A percentile compares a stretch with the other conserved stretches of the same genome.
Evolutionary conservation across 1,140 invertebrate genomes (phyloP).

Genomic region (Ceratoteleas bidentatus): DNA sequence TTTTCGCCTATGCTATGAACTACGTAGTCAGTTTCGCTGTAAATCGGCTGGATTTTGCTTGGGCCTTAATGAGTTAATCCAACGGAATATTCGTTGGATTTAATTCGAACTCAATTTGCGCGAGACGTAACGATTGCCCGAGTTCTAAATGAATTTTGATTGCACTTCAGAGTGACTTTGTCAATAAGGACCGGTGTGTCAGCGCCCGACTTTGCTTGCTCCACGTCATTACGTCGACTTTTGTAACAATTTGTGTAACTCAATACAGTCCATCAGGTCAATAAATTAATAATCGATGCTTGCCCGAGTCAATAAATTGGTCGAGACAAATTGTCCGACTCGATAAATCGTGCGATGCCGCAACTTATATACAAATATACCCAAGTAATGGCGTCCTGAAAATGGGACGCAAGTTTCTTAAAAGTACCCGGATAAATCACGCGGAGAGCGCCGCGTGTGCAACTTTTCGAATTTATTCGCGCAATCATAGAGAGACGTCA

Average conservation of each 20-base stretch:
- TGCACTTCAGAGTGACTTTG: slow-evolving; percentile 21
- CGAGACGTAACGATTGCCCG: too few relatives aligned
- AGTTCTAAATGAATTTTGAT: slow-evolving; percentile 25
- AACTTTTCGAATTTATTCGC: slow-evolving; percentile 24
- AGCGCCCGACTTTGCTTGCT: slow-evolving; percentile 20
- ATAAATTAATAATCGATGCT: slow-evolving; percentile 40
- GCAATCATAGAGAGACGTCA: slow-evolving; percentile 1
- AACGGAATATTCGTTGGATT: too few relatives aligned
- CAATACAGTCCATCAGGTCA: slow-evolving; percentile 19
- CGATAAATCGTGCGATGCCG: slow-evolving; percentile 28
- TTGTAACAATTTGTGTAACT: slow-evolving; percentile 40
- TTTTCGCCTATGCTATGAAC: too few relatives aligned
- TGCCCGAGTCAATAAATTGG: slow-evolving; percentile 42
- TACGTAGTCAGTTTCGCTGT: too few relatives aligned
- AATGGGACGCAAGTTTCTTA: slow-evolving; percentile 27
- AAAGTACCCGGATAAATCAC: slow-evolving; percentile 40
- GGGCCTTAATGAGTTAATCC: too few relatives aligned
- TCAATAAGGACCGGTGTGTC: slow-evolving; percentile 22
- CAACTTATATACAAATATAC: not conserved
- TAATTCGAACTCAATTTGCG: too few relatives aligned
- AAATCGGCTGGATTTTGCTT: too few relatives aligned
- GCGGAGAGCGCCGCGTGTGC: not conserved
- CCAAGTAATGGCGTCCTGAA: too few relatives aligned
- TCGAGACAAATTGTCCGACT: slow-evolving; percentile 38
- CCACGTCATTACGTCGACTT: slow-evolving; percentile 34